A percentile compares a stretch with the other conserved stretches of the same genome.
These are phyloP conservation scores for Rotaria sp. DNA, from an alignment of 2,888 invertebrate species.

Conservation along the genomic window DNA sequence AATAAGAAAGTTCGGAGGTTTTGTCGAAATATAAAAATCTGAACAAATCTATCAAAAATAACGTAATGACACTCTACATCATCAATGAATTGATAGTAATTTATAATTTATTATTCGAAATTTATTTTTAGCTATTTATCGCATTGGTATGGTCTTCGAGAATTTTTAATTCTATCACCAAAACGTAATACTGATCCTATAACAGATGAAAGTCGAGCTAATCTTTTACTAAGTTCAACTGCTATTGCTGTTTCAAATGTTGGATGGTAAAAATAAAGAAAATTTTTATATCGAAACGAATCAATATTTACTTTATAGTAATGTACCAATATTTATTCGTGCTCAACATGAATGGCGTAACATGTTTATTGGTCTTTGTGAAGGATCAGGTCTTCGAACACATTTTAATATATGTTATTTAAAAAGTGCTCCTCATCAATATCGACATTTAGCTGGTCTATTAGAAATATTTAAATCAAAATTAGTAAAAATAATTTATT, in stretches of 20 bases:
- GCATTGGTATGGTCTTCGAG: conserved; percentile 67
- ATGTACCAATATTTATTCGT: conserved; percentile 78
- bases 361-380: conserved; percentile 67
- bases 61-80: no score
- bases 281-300: conserved; percentile 29
- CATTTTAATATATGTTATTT: conserved; percentile 82
- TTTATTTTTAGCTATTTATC: conserved; percentile 33
- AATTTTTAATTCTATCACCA: conserved; percentile 72
- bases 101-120: no score
- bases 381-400: conserved; percentile 69
- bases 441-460: conserved; percentile 71
- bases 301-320: conserved; percentile 56
- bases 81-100: no score
- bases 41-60: no score
- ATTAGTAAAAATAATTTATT: conserved; percentile 58
- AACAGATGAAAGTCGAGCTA: conserved; percentile 61
- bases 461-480: conserved; percentile 79
- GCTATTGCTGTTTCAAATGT: conserved; percentile 75
- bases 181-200: conserved; percentile 57
- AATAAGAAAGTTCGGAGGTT: no score
- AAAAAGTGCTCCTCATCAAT: conserved; percentile 70
- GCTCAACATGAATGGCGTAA: conserved; percentile 73
- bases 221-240: conserved; percentile 71
- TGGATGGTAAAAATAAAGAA: conserved; percentile 60
- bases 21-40: no score